Evolutionary conservation across 2,797 vertebrate genomes (phyloP).

Genomic region (Poecilia wingei): DNA sequence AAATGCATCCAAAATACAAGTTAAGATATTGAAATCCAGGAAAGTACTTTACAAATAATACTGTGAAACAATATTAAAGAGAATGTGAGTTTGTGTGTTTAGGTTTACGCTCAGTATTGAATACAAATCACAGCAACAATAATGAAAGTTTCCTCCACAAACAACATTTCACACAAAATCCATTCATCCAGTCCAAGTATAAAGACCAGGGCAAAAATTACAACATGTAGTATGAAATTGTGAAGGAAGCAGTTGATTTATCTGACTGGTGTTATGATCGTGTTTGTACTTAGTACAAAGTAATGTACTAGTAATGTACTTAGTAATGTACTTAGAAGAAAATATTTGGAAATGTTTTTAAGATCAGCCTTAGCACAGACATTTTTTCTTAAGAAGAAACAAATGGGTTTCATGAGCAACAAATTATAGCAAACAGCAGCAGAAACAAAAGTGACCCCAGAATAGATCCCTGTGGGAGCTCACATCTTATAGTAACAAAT

Average conservation of each 20-base stretch:
- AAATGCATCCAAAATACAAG: background rate
- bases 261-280: background rate
- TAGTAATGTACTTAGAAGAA: background rate
- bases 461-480: background rate
- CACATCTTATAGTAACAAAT: background rate
- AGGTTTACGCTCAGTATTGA: background rate
- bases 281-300: background rate
- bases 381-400: background rate
- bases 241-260: background rate
- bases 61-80: background rate
- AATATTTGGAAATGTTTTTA: background rate
- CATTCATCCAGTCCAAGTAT: background rate
- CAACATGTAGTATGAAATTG: background rate
- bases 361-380: background rate
- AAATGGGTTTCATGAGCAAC: background rate
- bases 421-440: background rate
- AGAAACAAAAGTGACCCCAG: background rate
- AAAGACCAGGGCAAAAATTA: background rate
- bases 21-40: background rate
- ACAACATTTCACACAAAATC: background rate
- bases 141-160: background rate
- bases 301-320: no score
- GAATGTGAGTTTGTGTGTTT: background rate
- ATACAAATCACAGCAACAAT: background rate
- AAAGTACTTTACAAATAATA: background rate